Evolutionary conservation across 2,888 invertebrate species (phyloP), one percentile per base, ranked within the genome.

Genomic region (Hoplodrina ambigua): DNA sequence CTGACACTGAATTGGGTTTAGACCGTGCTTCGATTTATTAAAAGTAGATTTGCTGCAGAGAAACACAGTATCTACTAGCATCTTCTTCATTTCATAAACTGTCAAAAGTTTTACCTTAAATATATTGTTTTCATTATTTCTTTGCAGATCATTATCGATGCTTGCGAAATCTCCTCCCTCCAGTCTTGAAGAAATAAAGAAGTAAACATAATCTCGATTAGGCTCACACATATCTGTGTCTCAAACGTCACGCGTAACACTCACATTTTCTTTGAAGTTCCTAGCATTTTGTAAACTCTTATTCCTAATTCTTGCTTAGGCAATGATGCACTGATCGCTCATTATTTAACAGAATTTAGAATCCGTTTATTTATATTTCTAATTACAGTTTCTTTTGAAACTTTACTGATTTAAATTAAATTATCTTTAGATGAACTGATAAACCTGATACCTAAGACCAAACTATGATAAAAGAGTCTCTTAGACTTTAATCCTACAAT

Each of bases 101-200:
- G 4, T 13, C 1, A 15, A 8, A 20, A 15, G 0, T 4, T 37
- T 15, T 11, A 19, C 10, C 5, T 11, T 6, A 30, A 53, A 30
- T 54, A 53, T 63, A 44, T 62, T 17, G 55, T 53, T 49, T 19
- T 17, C 1, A 41, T 53, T 56, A 56, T 37, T 77, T 87, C 54
- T 87, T 94, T 94, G 65, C 94, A 96, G 95, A 90, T 96, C 96
- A 41, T 90, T 96, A 41, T 92, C 94, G 50, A 94, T 93, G 93
- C 88, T 95, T 58, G 91, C 94, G 4, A 95, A 94, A 85, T 94
- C 95, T 63, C 93, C 94, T 72, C 92, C 91, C 70, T 91, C 94
- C 72, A 94, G 94, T 79, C 82, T 94, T 72, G 94, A 94, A 68
- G 94, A 92, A 61, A 69, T 85, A 65, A 94, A 93, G 87, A 94